Conservation (phyloP, 1,140 invertebrate genomes). For the Leptinotarsa texana region DNA sequence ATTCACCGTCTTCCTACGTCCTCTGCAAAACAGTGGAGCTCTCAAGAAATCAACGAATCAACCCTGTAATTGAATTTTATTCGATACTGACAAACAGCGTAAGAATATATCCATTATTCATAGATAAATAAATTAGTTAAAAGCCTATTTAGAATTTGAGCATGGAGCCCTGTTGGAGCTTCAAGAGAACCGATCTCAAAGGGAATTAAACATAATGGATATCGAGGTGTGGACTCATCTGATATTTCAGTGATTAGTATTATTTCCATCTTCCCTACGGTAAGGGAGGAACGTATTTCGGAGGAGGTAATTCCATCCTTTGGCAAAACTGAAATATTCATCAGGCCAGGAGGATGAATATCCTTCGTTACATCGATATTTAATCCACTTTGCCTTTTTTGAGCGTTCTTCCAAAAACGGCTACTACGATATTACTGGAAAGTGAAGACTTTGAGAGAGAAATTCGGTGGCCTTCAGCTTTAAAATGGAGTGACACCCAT, state of each 20-base stretch:
- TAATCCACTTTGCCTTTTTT: no score
- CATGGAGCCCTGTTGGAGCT: not conserved
- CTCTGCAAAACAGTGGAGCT: no score
- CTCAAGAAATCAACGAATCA: not conserved
- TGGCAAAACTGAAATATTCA: not conserved
- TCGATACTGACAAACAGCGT: not conserved
- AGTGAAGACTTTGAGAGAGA: no score
- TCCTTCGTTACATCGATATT: no score
- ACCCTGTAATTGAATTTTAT: not conserved
- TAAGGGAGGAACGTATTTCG: not conserved
- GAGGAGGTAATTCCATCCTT: not conserved
- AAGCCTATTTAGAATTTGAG: not conserved
- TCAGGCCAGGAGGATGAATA: no score
- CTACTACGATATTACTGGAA: no score
- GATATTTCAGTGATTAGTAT: constrained; percentile 3
- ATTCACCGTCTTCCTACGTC: no score
- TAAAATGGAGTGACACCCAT: no score
- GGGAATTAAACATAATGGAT: constrained; percentile 6
- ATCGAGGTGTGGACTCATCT: not conserved
- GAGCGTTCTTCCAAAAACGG: no score
- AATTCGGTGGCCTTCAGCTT: no score
- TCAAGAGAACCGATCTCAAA: not conserved
- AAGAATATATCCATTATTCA: not conserved
- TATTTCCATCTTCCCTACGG: not conserved
- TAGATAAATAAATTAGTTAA: not conserved